Evolutionary conservation across 2,797 vertebrate species (phyloP), one percentile per base, ranked within the genome.

Genomic region (Sardinella longiceps): DNA sequence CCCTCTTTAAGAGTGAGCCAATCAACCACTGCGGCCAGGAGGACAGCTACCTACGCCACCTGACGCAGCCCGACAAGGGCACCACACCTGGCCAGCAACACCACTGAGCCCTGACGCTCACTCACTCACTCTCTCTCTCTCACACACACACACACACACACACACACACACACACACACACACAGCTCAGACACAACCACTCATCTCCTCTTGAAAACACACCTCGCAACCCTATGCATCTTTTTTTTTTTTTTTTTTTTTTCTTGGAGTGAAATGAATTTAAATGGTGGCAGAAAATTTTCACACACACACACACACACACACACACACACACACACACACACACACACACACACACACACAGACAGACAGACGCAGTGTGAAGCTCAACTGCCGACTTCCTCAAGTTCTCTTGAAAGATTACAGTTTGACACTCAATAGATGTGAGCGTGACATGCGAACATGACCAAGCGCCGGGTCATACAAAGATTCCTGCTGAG

Each of bases 1-100:
- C 97, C 51, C 97, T 99, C 82, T 99, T 99, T 87, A 99, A 99
- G 94, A 99, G 97, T 1, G 98, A 99, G 96, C 96, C 97, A 46
- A 93, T 98, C 87, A 98, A 98, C 89, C 97, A 99, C 92, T 95
- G 98, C 80, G 96, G 97, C 88, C 98, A 97, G 39, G 95, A 96
- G 60, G 98, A 98, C 91, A 95, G 86, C 90, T 99, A 98, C 87
- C 95, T 99, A 94, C 96, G 97, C 85, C 98, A 98, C 92, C 95
- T 98, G 96, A 93, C 95, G 7, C 88, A 93, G 5, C 82, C 92
- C 0, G 97, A 98, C 87, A 98, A 97, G 90, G 96, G 91, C 90
- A 93, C 95, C 3, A 93, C 97, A 0, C 91, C 87, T 30, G 45
- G 96, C 5, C 91, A 94, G 1, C 97, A 96, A 93, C 98, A 97